Percentiles rank a stretch among this genome's conserved stretches.
phyloP scores from a whole-genome alignment of 2,888 invertebrate genomes.

The Tridacna crocea region DNA sequence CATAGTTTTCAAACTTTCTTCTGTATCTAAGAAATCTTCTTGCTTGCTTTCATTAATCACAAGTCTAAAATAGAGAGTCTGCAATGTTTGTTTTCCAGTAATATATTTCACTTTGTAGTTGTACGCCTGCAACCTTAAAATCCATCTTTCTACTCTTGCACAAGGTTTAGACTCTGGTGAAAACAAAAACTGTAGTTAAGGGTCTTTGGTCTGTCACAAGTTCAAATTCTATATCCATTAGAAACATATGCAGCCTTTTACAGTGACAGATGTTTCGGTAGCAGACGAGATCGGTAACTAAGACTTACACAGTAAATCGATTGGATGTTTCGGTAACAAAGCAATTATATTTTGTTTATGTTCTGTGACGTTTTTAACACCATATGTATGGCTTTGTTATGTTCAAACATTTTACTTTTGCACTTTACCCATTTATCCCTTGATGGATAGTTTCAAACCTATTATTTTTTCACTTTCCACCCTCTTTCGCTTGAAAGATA shows the following conservation, averaged over 20 bases:
- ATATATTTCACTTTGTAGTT: constrained; percentile 56
- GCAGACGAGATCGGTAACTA: no score
- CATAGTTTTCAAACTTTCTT: constrained; percentile 38
- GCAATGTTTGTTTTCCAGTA: constrained; percentile 52
- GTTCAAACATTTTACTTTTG: no score
- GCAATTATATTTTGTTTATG: no score
- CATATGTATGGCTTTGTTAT: no score
- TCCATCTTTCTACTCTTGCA: constrained; percentile 71
- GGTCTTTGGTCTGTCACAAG: constrained; percentile 73
- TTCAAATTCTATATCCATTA: constrained; percentile 62
- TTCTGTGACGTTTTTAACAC: no score
- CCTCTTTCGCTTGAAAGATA: no score
- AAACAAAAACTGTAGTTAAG: constrained; percentile 66
- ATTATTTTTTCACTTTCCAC: no score
- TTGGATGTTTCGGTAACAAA: no score
- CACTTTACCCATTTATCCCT: no score
- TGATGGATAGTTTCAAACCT: no score
- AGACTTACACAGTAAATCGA: no score
- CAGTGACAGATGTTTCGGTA: no score
- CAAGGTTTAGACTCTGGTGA: constrained; percentile 64
- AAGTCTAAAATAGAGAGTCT: constrained; percentile 50
- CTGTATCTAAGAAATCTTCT: background rate
- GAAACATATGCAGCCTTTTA: constrained; percentile 64
- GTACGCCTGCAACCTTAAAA: constrained; percentile 59
- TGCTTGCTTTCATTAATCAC: background rate